These are phyloP conservation scores for Mythimna loreyi DNA, from an alignment of 2,888 invertebrate species.

Conservation along the genomic window DNA sequence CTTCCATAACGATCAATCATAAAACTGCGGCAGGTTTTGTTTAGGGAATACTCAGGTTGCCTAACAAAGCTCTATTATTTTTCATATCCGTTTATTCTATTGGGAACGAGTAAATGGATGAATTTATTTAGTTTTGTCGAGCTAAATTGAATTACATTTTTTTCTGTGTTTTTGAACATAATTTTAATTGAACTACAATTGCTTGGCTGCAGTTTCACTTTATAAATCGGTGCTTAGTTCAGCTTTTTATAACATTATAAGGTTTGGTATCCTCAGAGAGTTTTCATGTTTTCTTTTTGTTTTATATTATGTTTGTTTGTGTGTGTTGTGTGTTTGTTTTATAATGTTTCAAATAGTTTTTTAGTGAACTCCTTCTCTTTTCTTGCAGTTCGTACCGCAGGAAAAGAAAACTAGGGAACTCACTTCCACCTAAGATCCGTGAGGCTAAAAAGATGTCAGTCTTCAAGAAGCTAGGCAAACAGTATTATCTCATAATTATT, in stretches of 20 bases:
- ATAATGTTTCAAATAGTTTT: too few species aligned
- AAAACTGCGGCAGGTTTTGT: constrained; percentile 65
- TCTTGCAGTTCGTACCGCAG: too few species aligned
- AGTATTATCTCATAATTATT: too few species aligned
- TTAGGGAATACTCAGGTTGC: constrained; percentile 46
- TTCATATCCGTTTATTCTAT: constrained; percentile 40
- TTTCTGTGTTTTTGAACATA: constrained; percentile 16
- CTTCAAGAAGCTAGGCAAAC: too few species aligned
- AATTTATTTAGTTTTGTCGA: constrained; percentile 28
- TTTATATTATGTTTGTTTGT: too few species aligned
- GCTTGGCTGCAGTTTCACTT: constrained; percentile 5
- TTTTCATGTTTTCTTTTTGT: not conserved
- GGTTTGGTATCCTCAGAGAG: too few species aligned
- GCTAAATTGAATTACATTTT: constrained; percentile 10
- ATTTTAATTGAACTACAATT: constrained; percentile 32
- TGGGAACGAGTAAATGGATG: constrained; percentile 21
- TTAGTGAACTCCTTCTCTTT: too few species aligned
- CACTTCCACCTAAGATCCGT: too few species aligned
- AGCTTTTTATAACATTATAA: not conserved
- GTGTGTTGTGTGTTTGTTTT: too few species aligned
- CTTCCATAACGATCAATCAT: constrained; percentile 66
- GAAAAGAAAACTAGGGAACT: too few species aligned
- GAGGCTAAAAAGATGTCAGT: too few species aligned
- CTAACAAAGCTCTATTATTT: constrained; percentile 33
- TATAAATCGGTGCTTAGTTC: constrained; percentile 3